phyloP scores from a whole-genome alignment of 2,113 vertebrate species.

The Corythornis cristatus region DNA sequence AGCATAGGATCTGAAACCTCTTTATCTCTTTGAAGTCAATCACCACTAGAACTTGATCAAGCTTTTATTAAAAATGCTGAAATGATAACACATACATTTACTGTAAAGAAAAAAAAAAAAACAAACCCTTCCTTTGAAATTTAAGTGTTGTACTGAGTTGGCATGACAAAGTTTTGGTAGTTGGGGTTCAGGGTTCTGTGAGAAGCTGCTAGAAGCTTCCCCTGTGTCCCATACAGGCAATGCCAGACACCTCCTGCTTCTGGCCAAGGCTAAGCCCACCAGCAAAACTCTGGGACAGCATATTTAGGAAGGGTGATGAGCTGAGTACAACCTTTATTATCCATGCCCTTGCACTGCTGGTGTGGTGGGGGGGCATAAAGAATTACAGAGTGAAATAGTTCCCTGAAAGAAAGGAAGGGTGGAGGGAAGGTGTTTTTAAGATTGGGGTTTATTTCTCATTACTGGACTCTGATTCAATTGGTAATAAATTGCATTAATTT shows the following conservation, averaged over 20 bases:
- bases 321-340: no score
- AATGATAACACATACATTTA: not conserved
- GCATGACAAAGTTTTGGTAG: not conserved
- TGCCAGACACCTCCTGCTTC: not conserved
- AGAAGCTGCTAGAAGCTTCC: not conserved
- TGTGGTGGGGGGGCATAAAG: not conserved
- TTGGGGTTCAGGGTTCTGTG: not conserved
- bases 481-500: not conserved
- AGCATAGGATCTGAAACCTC: not conserved
- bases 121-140: not conserved
- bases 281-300: not conserved
- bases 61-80: not conserved
- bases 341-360: no score
- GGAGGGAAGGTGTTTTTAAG: not conserved
- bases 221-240: not conserved
- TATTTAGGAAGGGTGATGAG: no score
- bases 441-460: not conserved
- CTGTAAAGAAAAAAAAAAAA: not conserved
- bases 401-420: not conserved
- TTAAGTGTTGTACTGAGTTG: not conserved
- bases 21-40: not conserved
- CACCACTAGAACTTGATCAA: not conserved
- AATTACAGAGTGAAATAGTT: not conserved
- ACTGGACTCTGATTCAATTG: not conserved
- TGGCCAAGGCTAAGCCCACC: no score